Base-by-base conservation (phyloP, 1,140 invertebrate species). In the Octopus bimaculoides region DNA sequence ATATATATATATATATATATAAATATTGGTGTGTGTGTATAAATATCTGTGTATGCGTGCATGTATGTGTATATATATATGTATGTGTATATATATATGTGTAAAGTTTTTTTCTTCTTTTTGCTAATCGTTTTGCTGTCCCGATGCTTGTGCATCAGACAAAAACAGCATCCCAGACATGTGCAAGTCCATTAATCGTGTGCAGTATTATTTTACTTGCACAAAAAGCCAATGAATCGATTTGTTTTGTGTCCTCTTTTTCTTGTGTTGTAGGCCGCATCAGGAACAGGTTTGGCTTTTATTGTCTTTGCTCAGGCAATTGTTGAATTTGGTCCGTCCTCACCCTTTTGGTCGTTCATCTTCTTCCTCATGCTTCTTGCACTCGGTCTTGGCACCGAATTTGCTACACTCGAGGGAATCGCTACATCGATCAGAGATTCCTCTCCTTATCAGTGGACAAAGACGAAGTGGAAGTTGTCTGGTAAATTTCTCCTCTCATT, bases 311-410 rank as follows among this genome's bases (percentile, higher is more conserved):
- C 96, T 0, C 95, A 97, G 86, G 96, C 96, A 3, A 94, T 98
- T 54, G 92, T 94, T 2, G 95, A 95, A 89, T 95, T 98, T 93
- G 91, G 98, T 81, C 96, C 97, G 0, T 93, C 94, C 56, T 94
- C 96, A 0, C 95, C 97, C 84, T 91, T 98, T 76, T 98, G 97
- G 96, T 93, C 96, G 0, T 89, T 96, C 1, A 91, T 97, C 4
- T 98, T 98, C 90, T 98, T 98, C 89, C 88, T 95, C 26, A 98
- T 98, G 97, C 91, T 98, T 17, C 95, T 98, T 82, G 94, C 97
- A 79, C 92, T 98, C 7, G 97, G 97, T 56, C 93, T 98, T 82
- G 96, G 97, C 87, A 95, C 93, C 85, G 95, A 95, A 91, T 96
- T 97, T 91, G 93, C 85, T 26, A 89, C 85, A 41, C 83, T 86